Percentiles rank a stretch among this genome's conserved stretches.
These are phyloP conservation scores for Melitaea athalia DNA, from an alignment of 2,888 invertebrate species.

Conservation along the genomic window DNA sequence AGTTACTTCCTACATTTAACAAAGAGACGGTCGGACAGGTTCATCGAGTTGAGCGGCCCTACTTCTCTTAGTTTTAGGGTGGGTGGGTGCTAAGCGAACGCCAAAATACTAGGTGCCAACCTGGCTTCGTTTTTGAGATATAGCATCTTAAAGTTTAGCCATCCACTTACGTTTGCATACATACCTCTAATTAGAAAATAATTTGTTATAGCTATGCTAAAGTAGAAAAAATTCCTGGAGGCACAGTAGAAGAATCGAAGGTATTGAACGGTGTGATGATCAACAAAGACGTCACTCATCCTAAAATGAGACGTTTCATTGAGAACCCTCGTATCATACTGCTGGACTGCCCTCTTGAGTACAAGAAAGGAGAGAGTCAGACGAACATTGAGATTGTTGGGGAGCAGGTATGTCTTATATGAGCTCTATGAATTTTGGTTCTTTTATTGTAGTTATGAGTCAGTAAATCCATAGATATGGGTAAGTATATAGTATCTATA, in stretches of 20 bases:
- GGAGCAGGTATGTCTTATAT: constrained; percentile 83
- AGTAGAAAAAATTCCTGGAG: constrained; percentile 97
- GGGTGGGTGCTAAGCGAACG: too few relatives aligned
- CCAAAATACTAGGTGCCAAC: too few relatives aligned
- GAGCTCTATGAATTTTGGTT: neutral
- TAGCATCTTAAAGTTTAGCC: too few relatives aligned
- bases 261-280: constrained; percentile 98
- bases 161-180: too few relatives aligned
- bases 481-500: too few relatives aligned
- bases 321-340: constrained; percentile 97
- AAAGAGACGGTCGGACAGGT: too few relatives aligned
- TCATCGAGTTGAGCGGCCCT: too few relatives aligned
- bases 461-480: too few relatives aligned
- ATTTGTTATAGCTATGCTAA: constrained; percentile 89
- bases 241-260: constrained; percentile 95
- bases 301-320: constrained; percentile 97
- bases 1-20: too few relatives aligned
- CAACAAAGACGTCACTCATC: constrained; percentile 99
- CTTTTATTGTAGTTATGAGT: neutral
- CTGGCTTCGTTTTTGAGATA: too few relatives aligned
- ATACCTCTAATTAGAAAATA: neutral
- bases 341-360: constrained; percentile 97
- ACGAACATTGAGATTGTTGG: constrained; percentile 98
- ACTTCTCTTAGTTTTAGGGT: too few relatives aligned
- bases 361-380: constrained; percentile 99